Evolutionary conservation across 2,113 vertebrate species (phyloP).

Genomic region (Prietella phreatophila): DNA sequence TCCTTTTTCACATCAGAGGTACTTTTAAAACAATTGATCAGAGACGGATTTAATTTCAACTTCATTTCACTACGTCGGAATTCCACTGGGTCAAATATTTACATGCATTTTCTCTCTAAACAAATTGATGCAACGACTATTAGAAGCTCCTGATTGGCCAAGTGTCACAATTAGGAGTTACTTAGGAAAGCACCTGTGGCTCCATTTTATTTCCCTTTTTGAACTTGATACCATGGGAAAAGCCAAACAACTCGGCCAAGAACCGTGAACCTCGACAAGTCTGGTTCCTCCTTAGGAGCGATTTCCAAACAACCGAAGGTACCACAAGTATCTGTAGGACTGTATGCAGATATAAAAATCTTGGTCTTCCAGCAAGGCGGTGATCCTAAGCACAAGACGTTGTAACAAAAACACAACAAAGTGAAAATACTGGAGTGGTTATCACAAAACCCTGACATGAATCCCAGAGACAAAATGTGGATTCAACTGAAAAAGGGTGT

Average conservation of each 20-base stretch:
- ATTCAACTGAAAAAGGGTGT: background rate
- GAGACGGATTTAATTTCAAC: background rate
- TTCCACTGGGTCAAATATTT: background rate
- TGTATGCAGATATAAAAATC: background rate
- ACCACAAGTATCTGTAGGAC: background rate
- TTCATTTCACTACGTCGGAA: background rate
- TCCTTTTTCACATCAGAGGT: background rate
- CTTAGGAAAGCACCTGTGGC: too few species aligned
- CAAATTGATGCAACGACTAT: too few species aligned
- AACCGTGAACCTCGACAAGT: too few species aligned
- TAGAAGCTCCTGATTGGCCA: too few species aligned
- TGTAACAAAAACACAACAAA: background rate
- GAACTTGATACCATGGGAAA: too few species aligned
- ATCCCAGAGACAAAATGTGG: background rate
- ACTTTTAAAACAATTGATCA: background rate
- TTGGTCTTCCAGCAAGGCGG: background rate
- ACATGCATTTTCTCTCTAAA: background rate
- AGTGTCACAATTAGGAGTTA: too few species aligned
- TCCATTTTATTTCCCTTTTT: too few species aligned
- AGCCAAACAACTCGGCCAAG: too few species aligned
- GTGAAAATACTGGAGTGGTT: background rate
- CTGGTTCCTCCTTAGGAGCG: background rate
- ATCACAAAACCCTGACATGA: background rate
- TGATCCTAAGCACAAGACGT: background rate
- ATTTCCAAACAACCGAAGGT: background rate